Evolutionary conservation across 2,797 vertebrate species (phyloP), one percentile per base, ranked within the genome.

Genomic region (Malacoraja senta): DNA sequence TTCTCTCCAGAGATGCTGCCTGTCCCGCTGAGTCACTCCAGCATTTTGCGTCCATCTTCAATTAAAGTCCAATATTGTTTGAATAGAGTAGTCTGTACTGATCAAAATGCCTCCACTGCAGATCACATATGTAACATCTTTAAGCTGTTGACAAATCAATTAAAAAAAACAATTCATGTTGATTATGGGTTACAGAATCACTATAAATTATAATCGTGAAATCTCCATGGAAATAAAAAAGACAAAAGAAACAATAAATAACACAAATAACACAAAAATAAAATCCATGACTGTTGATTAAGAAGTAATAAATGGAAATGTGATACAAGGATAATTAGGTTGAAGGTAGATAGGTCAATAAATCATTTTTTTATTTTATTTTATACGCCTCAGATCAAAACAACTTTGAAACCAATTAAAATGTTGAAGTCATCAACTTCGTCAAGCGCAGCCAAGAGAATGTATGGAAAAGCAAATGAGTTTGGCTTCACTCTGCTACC

Each of bases 181-280:
- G 71, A 76, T 76, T 76, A 58, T 38, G 38, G 38, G 90, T 92
- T 76, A 76, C 90, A 53, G 21, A 9, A 72, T 76, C 74, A 72
- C 90, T 58, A 92, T 76, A 92, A 19, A 92, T 91, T 91, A 29
- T 74, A 74, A 91, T n/a, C 38, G 76, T 76, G 90, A 53, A 44
- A 92, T 29, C 68, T 76, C 38, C 35, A 92, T 74, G 71, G 35
- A 92, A 92, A 92, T 92, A 92, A 44, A 92, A 53, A 74, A 91
- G 72, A 44, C 26, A 74, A 72, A 35, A 92, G 79, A 53, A 32
- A 38, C 63, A 91, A 71, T 88, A 35, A 91, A 71, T 71, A 91
- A 91, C 84, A 91, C 74, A 38, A 74, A 53, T 6, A 44, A 35
- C 84, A 91, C 74, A 38, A 74, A 53, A 74, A 38, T 17, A 53